Base-by-base conservation (phyloP, 2,888 invertebrate species). In the Trachelus iudaicus region DNA sequence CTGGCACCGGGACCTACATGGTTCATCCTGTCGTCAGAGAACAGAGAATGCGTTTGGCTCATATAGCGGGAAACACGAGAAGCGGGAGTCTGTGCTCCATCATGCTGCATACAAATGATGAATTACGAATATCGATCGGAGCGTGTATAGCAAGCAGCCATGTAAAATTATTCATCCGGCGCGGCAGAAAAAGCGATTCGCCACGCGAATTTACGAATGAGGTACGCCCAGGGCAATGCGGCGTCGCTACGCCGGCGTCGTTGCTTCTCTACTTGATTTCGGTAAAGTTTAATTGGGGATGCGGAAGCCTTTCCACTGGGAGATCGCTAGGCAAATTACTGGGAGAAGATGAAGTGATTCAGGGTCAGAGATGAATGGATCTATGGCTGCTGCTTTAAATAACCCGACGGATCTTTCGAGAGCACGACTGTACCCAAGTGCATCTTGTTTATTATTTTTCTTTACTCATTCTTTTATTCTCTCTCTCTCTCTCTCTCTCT, bases 61-160 rank as follows among this genome's bases (percentile, higher is more conserved):
- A 9, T 56, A 56, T 56, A 15, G 23, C 56, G 9, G 23, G 56
- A 56, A 56, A 56, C 56, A 56, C 23, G 56, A 56, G 23, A 56
- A 56, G 56, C 56, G 56, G 56, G 56, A 56, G 56, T 83, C 79
- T 80, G 87, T 85, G 81, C 87, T 86, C 84, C 87, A 87, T 85
- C 87, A 86, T 85, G 87, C 85, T 88, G 91, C 90, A 91, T 91
- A 90, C 90, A 91, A 91, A 91, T 91, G 90, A 91, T 90, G 89
- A 90, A 90, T 91, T 91, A 90, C 90, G 87, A 87, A 88, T 89
- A 90, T 90, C 89, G 90, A 90, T 88, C 88, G 82, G 79, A 73
- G 71, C 81, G 37, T 77, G 56, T 40, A 76, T 79, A 82, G 79
- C 75, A 83, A 56, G 56, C 23, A 56, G 56, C 23, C 56, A 56